Base-by-base conservation (phyloP, 2,888 invertebrate species). In the Hemithea aestivaria region DNA sequence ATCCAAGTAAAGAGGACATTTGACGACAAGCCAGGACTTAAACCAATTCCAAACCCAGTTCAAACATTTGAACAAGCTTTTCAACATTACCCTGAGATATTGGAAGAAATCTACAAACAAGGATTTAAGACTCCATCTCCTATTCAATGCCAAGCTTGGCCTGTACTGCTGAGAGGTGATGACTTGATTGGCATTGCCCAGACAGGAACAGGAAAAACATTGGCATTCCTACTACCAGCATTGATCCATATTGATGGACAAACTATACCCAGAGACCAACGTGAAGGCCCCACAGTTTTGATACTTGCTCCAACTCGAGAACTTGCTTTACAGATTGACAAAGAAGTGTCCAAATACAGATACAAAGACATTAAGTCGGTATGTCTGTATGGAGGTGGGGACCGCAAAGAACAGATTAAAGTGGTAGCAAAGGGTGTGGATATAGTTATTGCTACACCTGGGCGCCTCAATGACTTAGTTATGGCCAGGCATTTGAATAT, bases 121-220 rank as follows among this genome's bases (percentile, higher is more conserved):
- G 92, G 91, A 0, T 98, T 98, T 68, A 73, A 74, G 11, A 90
- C 89, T 44, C 98, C 98, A 0, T 94, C 96, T 0, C 98, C 98
- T 0, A 97, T 98, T 58, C 96, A 98, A 76, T 88, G 92, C 42
- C 97, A 98, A 80, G 94, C 96, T 0, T 99, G 98, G 98, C 99
- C 99, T 1, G 90, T 98, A 43, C 87, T 98, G 0, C 78, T 99
- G 25, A 91, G 92, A 61, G 99, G 99, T 0, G 91, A 93, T 64
- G 98, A 99, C 78, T 79, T 98, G 69, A 98, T 99, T 70, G 98
- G 98, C 6, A 98, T 99, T 51, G 98, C 98, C 0, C 98, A 97
- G 81, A 96, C 96, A 4, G 96, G 96, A 37, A 96, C 96, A 9
- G 96, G 97, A 0, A 99, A 99, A 84, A 99, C 99, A 0, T 84